Evolutionary conservation across 2,113 vertebrate species (phyloP).

Genomic region (Chascanopsetta lugubris): DNA sequence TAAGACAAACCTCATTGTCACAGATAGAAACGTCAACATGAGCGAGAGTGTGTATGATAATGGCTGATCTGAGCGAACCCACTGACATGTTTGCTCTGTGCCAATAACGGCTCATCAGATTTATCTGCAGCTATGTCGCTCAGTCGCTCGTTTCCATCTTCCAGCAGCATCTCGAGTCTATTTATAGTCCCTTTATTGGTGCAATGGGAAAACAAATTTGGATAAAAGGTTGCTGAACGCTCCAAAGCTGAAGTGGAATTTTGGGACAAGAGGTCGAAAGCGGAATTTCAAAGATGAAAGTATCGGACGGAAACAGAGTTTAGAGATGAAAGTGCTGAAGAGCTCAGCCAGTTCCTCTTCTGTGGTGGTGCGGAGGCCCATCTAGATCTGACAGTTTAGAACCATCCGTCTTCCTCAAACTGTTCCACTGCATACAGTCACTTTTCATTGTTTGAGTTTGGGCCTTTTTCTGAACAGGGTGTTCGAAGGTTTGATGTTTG

Average conservation of each 20-base stretch:
- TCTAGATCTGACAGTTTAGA: no score
- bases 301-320: background rate
- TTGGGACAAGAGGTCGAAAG: background rate
- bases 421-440: no score
- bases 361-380: no score
- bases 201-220: constrained; percentile 1
- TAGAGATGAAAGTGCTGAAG: background rate
- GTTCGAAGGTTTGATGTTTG: no score
- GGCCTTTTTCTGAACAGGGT: no score
- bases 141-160: constrained; percentile 27
- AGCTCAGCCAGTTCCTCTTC: background rate
- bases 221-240: background rate
- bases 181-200: constrained; percentile 31
- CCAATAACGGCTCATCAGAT: constrained; percentile 32
- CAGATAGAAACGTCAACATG: background rate
- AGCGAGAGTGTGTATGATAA: no score
- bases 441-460: no score
- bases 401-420: no score
- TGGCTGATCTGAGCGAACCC: no score
- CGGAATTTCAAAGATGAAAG: constrained; percentile 4
- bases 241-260: background rate
- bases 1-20: constrained; percentile 4
- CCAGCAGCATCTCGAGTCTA: constrained; percentile 22
- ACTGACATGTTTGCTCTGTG: constrained; percentile 24
- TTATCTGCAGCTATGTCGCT: constrained; percentile 26